phyloP scores from a whole-genome alignment of 2,113 vertebrate species.

The Notiomystis cincta region DNA sequence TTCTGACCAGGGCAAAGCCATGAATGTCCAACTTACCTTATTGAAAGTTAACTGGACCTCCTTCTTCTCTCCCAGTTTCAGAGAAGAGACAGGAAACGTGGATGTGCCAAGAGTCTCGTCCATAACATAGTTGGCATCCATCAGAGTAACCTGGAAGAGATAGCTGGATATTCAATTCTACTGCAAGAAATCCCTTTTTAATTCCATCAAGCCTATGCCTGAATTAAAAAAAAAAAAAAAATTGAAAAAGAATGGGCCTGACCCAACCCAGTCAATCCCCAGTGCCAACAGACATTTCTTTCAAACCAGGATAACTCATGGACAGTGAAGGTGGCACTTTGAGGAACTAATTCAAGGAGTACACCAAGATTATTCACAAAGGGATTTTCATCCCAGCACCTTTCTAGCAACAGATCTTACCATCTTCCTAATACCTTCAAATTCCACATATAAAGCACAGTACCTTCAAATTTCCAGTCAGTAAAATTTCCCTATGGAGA shows the following conservation, averaged over 20 bases:
- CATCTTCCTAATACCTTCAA: not conserved
- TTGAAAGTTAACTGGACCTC: slow-evolving; percentile 84
- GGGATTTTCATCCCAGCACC: not conserved
- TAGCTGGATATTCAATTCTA: not conserved
- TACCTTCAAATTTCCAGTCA: not conserved
- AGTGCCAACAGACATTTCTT: not conserved
- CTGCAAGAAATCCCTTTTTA: not conserved
- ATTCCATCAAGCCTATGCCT: not conserved
- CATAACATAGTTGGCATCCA: slow-evolving; percentile 97
- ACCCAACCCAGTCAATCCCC: not conserved
- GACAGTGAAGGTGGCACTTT: not conserved
- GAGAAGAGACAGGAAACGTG: slow-evolving; percentile 79
- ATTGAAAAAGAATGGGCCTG: not conserved
- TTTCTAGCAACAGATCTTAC: not conserved
- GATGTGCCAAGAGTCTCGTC: slow-evolving; percentile 90
- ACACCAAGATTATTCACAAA: not conserved
- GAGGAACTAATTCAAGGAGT: not conserved
- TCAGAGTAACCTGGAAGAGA: slow-evolving; percentile 85
- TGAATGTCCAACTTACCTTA: slow-evolving; percentile 73
- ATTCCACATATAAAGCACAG: not conserved
- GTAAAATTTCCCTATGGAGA: not conserved
- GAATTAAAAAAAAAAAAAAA: not conserved
- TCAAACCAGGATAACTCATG: not conserved
- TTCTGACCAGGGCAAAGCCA: not conserved
- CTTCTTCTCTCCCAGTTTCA: slow-evolving; percentile 83